phyloP scores from a whole-genome alignment of 2,888 invertebrate genomes.

The Elegia similella region DNA sequence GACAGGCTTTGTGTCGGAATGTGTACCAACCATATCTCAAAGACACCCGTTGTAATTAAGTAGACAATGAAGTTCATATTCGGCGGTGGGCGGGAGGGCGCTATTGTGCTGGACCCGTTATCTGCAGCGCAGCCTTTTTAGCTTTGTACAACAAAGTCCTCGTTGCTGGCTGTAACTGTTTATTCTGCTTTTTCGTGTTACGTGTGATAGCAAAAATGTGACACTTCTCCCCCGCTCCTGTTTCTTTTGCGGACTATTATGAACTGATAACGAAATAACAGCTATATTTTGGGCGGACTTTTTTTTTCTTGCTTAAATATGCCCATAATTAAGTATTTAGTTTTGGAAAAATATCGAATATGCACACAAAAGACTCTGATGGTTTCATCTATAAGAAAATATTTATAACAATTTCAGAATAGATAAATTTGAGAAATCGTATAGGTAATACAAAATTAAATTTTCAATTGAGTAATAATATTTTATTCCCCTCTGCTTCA shows the following conservation, averaged over 20 bases:
- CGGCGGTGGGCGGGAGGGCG: slow-evolving; percentile 52
- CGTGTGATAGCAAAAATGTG: slow-evolving; percentile 15
- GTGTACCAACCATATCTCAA: slow-evolving; percentile 68
- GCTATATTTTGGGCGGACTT: not conserved
- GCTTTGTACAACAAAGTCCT: slow-evolving; percentile 63
- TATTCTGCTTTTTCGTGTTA: slow-evolving; percentile 36
- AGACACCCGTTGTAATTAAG: slow-evolving; percentile 76
- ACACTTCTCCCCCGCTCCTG: not conserved
- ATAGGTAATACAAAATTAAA: no score
- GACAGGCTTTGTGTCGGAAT: slow-evolving; percentile 66
- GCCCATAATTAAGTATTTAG: no score
- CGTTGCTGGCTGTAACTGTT: slow-evolving; percentile 45
- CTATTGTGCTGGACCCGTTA: slow-evolving; percentile 67
- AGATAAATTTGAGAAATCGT: no score
- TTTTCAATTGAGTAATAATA: no score
- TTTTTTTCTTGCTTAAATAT: not conserved
- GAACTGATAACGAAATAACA: slow-evolving; percentile 1
- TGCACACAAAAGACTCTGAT: no score
- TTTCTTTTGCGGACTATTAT: slow-evolving; percentile 3
- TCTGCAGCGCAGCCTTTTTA: slow-evolving; percentile 72
- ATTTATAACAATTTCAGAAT: no score
- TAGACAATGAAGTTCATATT: slow-evolving; percentile 77
- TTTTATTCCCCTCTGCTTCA: no score
- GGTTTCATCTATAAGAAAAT: no score
- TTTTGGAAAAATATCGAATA: no score